Evolutionary conservation across 1,140 invertebrate genomes (phyloP).

Genomic region (Thaumetopoea pityocampa): DNA sequence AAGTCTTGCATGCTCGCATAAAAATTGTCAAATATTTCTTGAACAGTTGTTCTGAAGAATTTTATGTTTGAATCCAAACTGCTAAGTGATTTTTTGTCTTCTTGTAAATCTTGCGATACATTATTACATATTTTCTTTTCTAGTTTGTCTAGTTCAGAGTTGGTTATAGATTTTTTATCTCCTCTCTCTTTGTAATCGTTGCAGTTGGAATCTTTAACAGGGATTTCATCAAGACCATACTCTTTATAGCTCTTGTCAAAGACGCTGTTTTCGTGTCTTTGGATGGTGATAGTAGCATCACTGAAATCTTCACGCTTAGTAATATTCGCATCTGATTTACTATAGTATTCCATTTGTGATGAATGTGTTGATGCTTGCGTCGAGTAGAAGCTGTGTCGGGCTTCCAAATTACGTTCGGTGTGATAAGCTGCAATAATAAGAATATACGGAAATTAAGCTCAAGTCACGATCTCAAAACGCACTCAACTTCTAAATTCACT

Average conservation of each 20-base stretch:
- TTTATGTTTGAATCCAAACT: constrained; percentile 54
- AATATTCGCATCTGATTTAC: constrained; percentile 36
- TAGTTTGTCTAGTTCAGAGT: constrained; percentile 45
- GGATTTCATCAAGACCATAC: constrained; percentile 46
- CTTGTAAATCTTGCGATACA: constrained; percentile 47
- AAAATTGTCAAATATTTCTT: constrained; percentile 58
- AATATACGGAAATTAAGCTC: too few relatives aligned
- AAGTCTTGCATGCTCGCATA: constrained; percentile 52
- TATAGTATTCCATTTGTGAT: constrained; percentile 15
- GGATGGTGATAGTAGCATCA: constrained; percentile 1
- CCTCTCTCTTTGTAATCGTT: constrained; percentile 16
- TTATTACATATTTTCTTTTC: constrained; percentile 45
- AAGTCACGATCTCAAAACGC: too few relatives aligned
- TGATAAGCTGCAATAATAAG: constrained; percentile 6
- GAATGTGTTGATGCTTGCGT: constrained; percentile 10
- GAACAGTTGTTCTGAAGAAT: constrained; percentile 53
- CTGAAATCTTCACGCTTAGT: not conserved
- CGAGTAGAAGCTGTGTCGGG: constrained; percentile 28
- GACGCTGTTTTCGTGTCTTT: not conserved
- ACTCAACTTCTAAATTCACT: too few relatives aligned
- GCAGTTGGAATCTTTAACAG: constrained; percentile 42
- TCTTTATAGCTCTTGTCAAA: constrained; percentile 46
- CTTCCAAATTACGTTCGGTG: constrained; percentile 18
- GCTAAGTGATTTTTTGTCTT: constrained; percentile 28
- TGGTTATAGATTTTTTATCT: constrained; percentile 30